phyloP scores from a whole-genome alignment of 2,797 vertebrate species.

The Molossus alvarezi region DNA sequence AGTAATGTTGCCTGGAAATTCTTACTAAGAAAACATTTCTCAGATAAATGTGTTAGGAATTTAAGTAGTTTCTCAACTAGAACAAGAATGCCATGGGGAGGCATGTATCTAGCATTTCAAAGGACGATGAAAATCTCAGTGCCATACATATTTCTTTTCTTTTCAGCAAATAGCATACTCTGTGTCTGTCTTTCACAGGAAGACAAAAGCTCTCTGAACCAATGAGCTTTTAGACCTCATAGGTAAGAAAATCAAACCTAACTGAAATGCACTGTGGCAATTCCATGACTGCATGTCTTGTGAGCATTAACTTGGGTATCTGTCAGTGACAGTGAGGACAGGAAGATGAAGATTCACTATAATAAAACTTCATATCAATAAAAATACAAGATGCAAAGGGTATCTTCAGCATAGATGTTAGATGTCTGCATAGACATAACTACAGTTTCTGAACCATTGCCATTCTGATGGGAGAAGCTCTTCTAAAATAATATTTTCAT shows the following conservation, averaged over 20 bases:
- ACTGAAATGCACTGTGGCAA: slow-evolving; percentile 85
- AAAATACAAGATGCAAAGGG: slow-evolving; percentile 47
- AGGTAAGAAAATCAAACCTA: slow-evolving; percentile 87
- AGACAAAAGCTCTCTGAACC: slow-evolving; percentile 82
- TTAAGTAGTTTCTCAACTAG: slow-evolving; percentile 49
- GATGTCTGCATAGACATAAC: background rate
- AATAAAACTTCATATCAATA: slow-evolving; percentile 51
- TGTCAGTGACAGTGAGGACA: background rate
- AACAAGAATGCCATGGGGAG: slow-evolving; percentile 39
- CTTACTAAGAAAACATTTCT: slow-evolving; percentile 51
- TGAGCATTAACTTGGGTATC: slow-evolving; percentile 68
- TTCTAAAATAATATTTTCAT: slow-evolving; percentile 40
- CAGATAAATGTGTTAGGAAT: slow-evolving; percentile 46
- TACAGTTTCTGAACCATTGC: background rate
- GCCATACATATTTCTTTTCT: slow-evolving; percentile 51
- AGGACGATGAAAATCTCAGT: slow-evolving; percentile 66
- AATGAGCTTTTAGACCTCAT: slow-evolving; percentile 87
- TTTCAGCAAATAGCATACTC: slow-evolving; percentile 75
- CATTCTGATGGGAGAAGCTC: background rate
- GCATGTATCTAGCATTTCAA: slow-evolving; percentile 73
- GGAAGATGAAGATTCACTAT: background rate
- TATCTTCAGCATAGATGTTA: background rate
- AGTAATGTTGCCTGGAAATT: slow-evolving; percentile 21
- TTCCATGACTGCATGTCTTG: slow-evolving; percentile 68
- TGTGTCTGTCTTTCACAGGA: slow-evolving; percentile 77